Base-by-base conservation (phyloP, 2,113 vertebrate genomes). In the Sinocyclocheilus anshuiensis region DNA sequence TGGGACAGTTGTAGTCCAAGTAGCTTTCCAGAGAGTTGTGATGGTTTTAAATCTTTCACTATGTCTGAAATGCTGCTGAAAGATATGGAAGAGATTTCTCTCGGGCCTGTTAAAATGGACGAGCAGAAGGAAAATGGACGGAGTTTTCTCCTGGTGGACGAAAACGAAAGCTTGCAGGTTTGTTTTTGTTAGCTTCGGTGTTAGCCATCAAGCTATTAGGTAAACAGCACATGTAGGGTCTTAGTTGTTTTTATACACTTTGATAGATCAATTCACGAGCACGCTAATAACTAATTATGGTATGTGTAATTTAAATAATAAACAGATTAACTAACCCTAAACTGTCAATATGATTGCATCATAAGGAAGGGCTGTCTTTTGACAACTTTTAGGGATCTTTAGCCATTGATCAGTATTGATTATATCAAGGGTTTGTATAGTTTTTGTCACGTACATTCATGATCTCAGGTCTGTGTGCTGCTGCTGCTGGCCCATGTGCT, bases 81-180 rank as follows among this genome's bases (percentile, higher is more conserved):
- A 24, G 93, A 93, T 81, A 93, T 94, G 91, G 93, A 95, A 53
- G 92, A 89, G 6, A 18, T 93, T 57, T 88, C 91, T 55, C 84
- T 92, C n/a, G 20, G 85, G 29, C 76, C 72, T 1, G 22, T 36
- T 48, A 87, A 88, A 84, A 36, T 76, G 0, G 90, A 90, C 18
- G 87, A 91, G 83, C 39, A 75, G 53, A 29, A 20, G 0, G 89
- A 69, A 11, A 83, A 55, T 18, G 15, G 80, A 24, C 84, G 81
- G 61, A 96, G 95, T 91, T 96, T 96, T 87, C 93, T 96, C 53
- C 83, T 96, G 83, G 94, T 96, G 86, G 94, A 95, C 72, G 95
- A 96, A 63, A 93, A 95, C 9, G 95, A 96, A 90, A 94, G 91
- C 81, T 91, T 96, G 63, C 92, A 95, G 95, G 95, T 96, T 93